Base-by-base conservation (phyloP, 2,888 invertebrate genomes). In the Oscheius sp. region DNA sequence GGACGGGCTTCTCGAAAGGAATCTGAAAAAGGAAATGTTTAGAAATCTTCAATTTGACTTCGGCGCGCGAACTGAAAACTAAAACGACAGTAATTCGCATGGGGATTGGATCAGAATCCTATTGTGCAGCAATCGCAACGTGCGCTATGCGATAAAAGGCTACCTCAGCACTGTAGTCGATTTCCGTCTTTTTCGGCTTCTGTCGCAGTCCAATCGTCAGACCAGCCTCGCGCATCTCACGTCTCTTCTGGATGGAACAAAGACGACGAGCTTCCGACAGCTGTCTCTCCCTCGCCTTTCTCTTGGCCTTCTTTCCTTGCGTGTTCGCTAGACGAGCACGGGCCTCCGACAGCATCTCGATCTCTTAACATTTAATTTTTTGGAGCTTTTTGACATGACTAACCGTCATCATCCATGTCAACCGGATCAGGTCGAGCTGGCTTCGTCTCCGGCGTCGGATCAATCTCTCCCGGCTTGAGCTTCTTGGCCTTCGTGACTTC, bases 331-430 rank as follows among this genome's bases (percentile, higher is more conserved):
- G 92, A 89, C 99, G 93, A 1, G 99, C 99, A 87, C 99, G 93
- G 0, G 99, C 99, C 91, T 99, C 99, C 0, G 97, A 97, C 80
- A 99, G 91, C 99, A 99, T 99, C 91, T 99, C 99, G 90, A 99
- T 90, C 90, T 99, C 96, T 95, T 79, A 78, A 88, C 63, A n/a
- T 53, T 29, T 21, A n/a, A 35, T 11, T n/a, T 33, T 21, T 33
- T 13, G 29, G 2, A 66, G 1, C 48, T 11, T 47, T 48, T 21
- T 11, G 59, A 21, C 21, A 21, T 21, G 35, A 21, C 35, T 32
- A 58, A 58, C 95, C 96, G 92, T 99, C 98, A 93, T 99, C 98
- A 91, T 99, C 99, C 99, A 99, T 99, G 89, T 99, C 99, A 87
- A 98, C 96, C 1, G 98, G 98, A 91, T 99, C 99, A 1, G 99